Evolutionary conservation across 2,113 vertebrate genomes (phyloP).

Genomic region (Tautogolabrus adspersus): DNA sequence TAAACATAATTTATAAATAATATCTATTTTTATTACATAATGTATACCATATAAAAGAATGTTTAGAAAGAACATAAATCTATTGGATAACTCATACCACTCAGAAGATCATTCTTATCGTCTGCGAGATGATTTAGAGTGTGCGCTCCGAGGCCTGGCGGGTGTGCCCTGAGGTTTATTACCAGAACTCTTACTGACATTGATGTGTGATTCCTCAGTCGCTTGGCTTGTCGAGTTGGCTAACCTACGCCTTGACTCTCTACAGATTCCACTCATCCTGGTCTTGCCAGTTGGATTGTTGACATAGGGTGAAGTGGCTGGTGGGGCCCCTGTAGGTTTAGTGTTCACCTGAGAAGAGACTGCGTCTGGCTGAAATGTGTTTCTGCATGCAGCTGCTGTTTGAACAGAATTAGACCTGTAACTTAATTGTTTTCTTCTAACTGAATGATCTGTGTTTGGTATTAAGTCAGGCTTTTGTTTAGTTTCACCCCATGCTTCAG

Average conservation of each 20-base stretch:
- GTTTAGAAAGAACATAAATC: not conserved
- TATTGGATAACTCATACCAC: too few relatives aligned
- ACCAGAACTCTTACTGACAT: constrained; percentile 25
- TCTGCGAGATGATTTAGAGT: constrained; percentile 60
- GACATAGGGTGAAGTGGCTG: constrained; percentile 18
- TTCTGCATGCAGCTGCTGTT: constrained; percentile 32
- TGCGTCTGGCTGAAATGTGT: constrained; percentile 7
- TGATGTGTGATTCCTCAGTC: constrained; percentile 47
- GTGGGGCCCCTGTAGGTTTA: constrained; percentile 25
- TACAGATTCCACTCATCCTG: constrained; percentile 43
- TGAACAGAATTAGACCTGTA: constrained; percentile 50
- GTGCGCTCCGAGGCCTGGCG: constrained; percentile 55
- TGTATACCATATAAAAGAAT: not conserved
- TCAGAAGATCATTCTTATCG: constrained; percentile 23
- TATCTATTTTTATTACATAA: not conserved
- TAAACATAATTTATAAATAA: not conserved
- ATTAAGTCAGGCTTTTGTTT: constrained; percentile 53
- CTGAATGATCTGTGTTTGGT: constrained; percentile 53
- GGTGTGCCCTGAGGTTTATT: constrained; percentile 44
- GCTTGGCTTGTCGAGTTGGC: constrained; percentile 40
- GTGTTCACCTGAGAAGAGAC: constrained; percentile 18
- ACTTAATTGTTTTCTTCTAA: constrained; percentile 60
- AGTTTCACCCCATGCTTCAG: constrained; percentile 52
- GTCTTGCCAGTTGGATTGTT: constrained; percentile 28
- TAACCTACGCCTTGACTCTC: constrained; percentile 61